Conservation (phyloP, 2,888 invertebrate species). For the Leucoma salicis region DNA sequence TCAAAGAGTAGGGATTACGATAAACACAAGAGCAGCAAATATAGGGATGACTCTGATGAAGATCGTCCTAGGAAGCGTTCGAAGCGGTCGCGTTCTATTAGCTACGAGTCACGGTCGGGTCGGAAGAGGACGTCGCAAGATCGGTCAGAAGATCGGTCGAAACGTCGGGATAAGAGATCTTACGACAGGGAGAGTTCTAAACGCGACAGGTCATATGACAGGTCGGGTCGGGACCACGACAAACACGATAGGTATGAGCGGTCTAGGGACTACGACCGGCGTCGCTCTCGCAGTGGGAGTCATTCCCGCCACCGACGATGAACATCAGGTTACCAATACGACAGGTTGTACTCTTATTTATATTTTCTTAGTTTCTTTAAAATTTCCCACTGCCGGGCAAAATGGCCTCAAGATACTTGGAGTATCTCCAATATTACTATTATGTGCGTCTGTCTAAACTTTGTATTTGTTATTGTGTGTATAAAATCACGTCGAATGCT, state of each 20-base stretch:
- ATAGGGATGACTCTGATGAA: conserved; percentile 67
- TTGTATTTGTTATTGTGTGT: too few relatives aligned
- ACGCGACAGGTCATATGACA: conserved; percentile 48
- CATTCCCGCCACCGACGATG: conserved; percentile 68
- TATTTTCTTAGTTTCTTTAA: conserved; percentile 16
- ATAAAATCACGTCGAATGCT: too few relatives aligned
- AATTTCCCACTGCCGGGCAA: not conserved
- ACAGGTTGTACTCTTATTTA: conserved; percentile 69
- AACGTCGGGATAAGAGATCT: conserved; percentile 51
- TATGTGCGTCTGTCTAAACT: too few relatives aligned
- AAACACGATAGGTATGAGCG: conserved; percentile 75
- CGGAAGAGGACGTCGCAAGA: conserved; percentile 47
- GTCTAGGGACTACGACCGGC: conserved; percentile 66
- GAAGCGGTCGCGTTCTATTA: conserved; percentile 62
- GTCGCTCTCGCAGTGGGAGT: conserved; percentile 64
- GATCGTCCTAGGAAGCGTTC: conserved; percentile 59
- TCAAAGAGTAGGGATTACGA: conserved; percentile 58
- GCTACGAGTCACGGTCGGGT: conserved; percentile 58
- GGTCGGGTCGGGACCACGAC: conserved; percentile 45
- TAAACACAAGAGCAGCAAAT: conserved; percentile 46
- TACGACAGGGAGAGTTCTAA: conserved; percentile 21
- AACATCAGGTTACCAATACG: conserved; percentile 63
- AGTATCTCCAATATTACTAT: too few relatives aligned
- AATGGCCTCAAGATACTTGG: too few relatives aligned
- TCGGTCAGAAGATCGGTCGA: conserved; percentile 50